Evolutionary conservation across 2,797 vertebrate species (phyloP), one percentile per base, ranked within the genome.

Genomic region (Lagodon rhomboides): DNA sequence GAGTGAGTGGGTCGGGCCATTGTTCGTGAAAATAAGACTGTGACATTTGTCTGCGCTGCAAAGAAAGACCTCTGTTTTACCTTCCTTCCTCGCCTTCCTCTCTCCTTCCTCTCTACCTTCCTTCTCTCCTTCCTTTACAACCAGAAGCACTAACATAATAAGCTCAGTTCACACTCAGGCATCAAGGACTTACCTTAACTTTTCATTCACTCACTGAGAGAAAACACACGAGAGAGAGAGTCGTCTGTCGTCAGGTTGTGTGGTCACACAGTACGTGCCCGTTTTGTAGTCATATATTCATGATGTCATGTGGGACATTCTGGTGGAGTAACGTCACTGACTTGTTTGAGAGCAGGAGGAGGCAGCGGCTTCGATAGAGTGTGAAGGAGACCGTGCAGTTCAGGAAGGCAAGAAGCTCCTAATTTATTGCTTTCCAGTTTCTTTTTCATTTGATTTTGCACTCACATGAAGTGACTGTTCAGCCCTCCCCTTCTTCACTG

Each of bases 81-180:
- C 75, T 75, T 75, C 65, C 56, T 64, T 76, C 38, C 53, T 66
- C 58, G 20, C 56, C 49, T 66, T 27, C 22, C 55, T 67, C 43
- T 4, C 25, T 49, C 61, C 54, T 58, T 55, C 25, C 18, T 64
- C 53, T 51, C 46, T 49, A 71, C 54, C 55, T 58, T 50, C 38
- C 69, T 41, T 34, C 12, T 8, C 13, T 53, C 30, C 62, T 75
- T 75, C 46, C 53, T 74, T 72, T 73, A 73, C 77, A 70, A 89
- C 83, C 87, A 89, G 87, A 93, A 89, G 91, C 92, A 93, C 93
- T 91, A 92, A 93, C 87, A 90, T 72, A 63, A 89, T 91, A 91
- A 91, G 89, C 88, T 91, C 88, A 85, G 87, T 80, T 93, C 78
- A 87, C 90, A 82, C 93, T 92, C 92, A 91, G 91, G 93, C 93